Percentiles rank a stretch among this genome's conserved stretches.
These are phyloP conservation scores for Lypha dubia DNA, from an alignment of 2,888 invertebrate genomes.

Conservation along the genomic window DNA sequence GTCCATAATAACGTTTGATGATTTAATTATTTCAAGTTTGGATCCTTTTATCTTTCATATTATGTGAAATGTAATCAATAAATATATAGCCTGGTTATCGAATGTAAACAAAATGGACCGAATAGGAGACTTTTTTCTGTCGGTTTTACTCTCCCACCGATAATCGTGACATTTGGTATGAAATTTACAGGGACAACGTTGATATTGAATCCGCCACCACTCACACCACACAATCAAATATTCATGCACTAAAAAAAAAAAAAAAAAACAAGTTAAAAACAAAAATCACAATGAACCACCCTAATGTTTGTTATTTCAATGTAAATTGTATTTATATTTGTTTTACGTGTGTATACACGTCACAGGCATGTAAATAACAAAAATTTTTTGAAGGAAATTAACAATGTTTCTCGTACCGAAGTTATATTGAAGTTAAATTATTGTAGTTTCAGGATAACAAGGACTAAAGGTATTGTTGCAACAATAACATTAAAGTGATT, in stretches of 20 bases:
- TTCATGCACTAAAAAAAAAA: no score
- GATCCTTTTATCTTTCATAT: no score
- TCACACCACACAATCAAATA: no score
- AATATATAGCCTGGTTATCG: no score
- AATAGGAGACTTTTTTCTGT: no score
- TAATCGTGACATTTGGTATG: no score
- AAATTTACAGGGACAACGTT: no score
- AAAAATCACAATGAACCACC: background rate
- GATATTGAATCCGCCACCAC: no score
- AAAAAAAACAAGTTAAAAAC: no score
- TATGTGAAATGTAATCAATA: no score
- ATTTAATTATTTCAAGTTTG: background rate
- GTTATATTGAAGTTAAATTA: conserved; percentile 18
- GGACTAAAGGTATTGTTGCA: background rate
- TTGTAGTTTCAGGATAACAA: background rate
- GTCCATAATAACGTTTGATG: background rate
- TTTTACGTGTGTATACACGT: background rate
- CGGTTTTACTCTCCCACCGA: no score
- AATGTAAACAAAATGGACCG: no score
- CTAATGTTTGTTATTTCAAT: conserved; percentile 6
- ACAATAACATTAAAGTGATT: background rate
- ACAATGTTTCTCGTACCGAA: conserved; percentile 33
- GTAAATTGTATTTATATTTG: conserved; percentile 3
- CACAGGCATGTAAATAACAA: conserved; percentile 19
- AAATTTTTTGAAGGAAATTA: conserved; percentile 38